A percentile compares a stretch with the other conserved stretches of the same genome.
phyloP scores from a whole-genome alignment of 1,140 invertebrate species.

The Drosophila repletoides region DNA sequence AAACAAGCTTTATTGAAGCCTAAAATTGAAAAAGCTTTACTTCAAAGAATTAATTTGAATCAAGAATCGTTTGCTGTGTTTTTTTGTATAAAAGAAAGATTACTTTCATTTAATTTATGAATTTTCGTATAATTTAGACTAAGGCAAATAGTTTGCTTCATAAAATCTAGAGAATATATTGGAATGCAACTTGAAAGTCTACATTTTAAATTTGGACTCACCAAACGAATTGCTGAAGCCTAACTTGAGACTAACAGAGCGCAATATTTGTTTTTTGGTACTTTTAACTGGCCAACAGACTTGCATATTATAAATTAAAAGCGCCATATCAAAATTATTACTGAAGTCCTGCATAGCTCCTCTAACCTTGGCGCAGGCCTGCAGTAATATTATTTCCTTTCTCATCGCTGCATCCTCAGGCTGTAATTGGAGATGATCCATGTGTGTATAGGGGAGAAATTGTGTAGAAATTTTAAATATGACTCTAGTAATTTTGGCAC shows the following conservation, averaged over 20 bases:
- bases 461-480: not conserved
- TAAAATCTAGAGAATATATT: no score
- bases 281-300: constrained; percentile 25
- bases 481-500: constrained; percentile 49
- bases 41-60: no score
- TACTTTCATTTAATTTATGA: no score
- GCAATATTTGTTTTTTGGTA: constrained; percentile 15
- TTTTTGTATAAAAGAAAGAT: no score
- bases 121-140: no score
- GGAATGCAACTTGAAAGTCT: no score
- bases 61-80: no score
- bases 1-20: no score
- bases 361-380: constrained; percentile 25
- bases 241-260: constrained; percentile 17
- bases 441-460: not conserved
- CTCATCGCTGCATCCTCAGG: constrained; percentile 38
- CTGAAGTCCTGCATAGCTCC: not conserved
- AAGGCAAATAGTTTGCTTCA: no score
- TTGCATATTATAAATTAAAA: constrained; percentile 30
- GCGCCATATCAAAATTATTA: constrained; percentile 21
- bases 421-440: constrained; percentile 40
- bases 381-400: constrained; percentile 35
- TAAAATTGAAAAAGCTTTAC: no score
- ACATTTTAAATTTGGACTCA: constrained; percentile 15
- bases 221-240: constrained; percentile 37